Conservation (phyloP, 2,113 vertebrate genomes). For the Podilymbus podiceps region DNA sequence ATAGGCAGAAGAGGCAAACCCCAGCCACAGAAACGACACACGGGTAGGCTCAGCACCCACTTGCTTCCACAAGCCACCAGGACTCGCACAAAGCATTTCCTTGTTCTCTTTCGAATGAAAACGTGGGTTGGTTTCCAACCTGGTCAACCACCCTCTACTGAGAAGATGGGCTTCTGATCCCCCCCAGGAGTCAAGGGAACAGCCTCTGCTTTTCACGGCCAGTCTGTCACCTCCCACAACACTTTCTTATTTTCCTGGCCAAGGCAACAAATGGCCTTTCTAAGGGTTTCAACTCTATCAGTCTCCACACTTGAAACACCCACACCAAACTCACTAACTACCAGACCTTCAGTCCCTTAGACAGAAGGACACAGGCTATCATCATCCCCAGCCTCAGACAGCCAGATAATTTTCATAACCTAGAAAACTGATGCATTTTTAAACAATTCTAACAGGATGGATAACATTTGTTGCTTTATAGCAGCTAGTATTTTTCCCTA, state of each 20-base stretch:
- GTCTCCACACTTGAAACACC: neutral
- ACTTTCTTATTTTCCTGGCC: neutral
- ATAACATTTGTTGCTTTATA: constrained; percentile 24
- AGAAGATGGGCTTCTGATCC: neutral
- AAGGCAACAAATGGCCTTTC: neutral
- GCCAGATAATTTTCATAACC: constrained; percentile 12
- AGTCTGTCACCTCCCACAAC: neutral
- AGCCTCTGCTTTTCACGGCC: neutral
- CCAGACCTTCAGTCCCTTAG: neutral
- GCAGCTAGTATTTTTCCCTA: constrained; percentile 45
- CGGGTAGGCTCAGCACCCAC: neutral
- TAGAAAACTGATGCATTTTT: constrained; percentile 36
- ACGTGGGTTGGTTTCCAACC: neutral
- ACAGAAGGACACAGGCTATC: neutral
- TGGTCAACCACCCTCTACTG: neutral
- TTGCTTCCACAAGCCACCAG: neutral
- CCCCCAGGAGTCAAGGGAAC: neutral
- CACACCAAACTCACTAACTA: neutral
- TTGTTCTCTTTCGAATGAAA: neutral
- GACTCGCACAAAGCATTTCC: neutral
- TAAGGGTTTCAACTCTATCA: neutral
- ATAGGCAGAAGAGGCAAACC: neutral
- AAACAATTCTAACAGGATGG: constrained; percentile 16
- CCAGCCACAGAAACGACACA: neutral
- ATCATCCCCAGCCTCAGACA: neutral